Evolutionary conservation across 30 jellyfish, hydroid and myxozoan genomes (phyloP), one percentile per base, ranked within the genome.

Genomic region (Cassiopea andromeda): DNA sequence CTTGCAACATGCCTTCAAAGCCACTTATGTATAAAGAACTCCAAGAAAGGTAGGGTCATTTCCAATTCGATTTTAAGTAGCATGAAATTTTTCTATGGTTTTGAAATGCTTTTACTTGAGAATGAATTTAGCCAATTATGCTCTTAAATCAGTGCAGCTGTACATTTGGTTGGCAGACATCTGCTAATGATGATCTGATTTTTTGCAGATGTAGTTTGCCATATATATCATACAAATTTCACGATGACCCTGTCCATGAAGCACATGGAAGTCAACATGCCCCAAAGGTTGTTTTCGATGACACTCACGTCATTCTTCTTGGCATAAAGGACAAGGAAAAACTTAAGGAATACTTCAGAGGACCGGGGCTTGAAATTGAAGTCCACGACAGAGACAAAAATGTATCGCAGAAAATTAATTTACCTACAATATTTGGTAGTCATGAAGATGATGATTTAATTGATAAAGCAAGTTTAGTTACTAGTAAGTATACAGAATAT

Each of bases 301-400:
- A 96, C 81, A 50, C 91, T 16, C 87, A 82, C 78, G 98, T 96
- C 14, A 84, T 96, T 27, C 91, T 96, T 5, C 87, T 90, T 27
- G 99, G 99, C 49, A 88, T 83, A 15, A 54, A 91, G 69, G 92
- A 89, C 77, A 96, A 88, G 59, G 97, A 88, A 49, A 79, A 67
- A 72, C 90, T 96, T n/a, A 66, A 87, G 49, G 99, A 96, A 69
- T 96, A 84, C 77, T 78, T 96, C 64, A 93, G 91, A 77, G 98
- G 99, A 2, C 98, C 98, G 16, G 95, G 94, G 7, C 80, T 96
- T 45, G 88, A 84, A 47, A 92, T 96, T 69, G 99, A 91, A 75
- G 90, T 96, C 46, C 99, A 96, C 72, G 99, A 96, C 72, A 67
- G 99, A 70, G 99, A 96, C 71, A 74, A 90, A n/a, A 82, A 84